Evolutionary conservation across 2,888 invertebrate genomes (phyloP).

Genomic region (Conchocele bisecta): DNA sequence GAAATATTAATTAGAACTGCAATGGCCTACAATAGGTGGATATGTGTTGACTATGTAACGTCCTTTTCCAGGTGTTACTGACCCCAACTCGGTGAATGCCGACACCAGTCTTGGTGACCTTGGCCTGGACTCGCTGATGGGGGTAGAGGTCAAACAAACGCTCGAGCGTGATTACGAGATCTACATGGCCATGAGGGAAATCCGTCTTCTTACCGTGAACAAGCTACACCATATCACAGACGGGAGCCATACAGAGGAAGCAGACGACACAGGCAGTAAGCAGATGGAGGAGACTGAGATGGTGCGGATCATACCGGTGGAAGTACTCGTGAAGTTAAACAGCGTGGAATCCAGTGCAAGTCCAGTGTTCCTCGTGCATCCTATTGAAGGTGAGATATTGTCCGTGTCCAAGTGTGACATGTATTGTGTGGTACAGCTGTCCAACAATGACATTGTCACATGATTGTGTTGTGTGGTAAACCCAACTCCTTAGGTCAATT

Average conservation of each 20-base stretch:
- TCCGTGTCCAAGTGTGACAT: too few species aligned
- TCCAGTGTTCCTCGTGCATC: conserved; percentile 80
- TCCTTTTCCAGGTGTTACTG: conserved; percentile 89
- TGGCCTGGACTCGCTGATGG: conserved; percentile 99
- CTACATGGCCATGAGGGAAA: conserved; percentile 94
- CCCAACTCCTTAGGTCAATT: too few species aligned
- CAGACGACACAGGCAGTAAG: neutral
- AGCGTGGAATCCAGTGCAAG: conserved; percentile 36
- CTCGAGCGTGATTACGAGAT: conserved; percentile 96
- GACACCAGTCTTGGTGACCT: conserved; percentile 94
- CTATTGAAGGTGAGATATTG: conserved; percentile 80
- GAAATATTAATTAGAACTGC: neutral
- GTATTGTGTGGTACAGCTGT: too few species aligned
- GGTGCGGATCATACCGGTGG: conserved; percentile 88
- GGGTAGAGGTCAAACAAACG: conserved; percentile 98
- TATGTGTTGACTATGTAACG: neutral
- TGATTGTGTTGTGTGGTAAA: too few species aligned
- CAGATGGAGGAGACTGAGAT: neutral
- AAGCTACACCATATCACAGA: conserved; percentile 26
- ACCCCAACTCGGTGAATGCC: conserved; percentile 90
- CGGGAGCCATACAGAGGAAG: neutral
- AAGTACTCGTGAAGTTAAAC: conserved; percentile 86
- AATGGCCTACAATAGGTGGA: neutral
- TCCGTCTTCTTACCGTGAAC: conserved; percentile 85
- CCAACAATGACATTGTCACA: too few species aligned